Evolutionary conservation across 2,113 vertebrate species (phyloP).

Genomic region (Siphamia tubifer): DNA sequence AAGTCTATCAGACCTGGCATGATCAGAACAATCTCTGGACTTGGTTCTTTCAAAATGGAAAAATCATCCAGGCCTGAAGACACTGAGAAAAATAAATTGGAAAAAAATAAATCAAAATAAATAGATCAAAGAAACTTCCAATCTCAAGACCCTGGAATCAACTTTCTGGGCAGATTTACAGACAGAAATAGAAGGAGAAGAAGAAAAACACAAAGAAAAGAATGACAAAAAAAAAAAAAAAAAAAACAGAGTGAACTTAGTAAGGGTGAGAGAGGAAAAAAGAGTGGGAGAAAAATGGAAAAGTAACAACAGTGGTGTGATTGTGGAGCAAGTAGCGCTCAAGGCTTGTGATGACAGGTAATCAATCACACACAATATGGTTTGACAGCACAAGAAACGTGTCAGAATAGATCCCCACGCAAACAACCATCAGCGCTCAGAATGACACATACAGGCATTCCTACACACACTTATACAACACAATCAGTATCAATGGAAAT

Average conservation of each 20-base stretch:
- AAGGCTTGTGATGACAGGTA: slow-evolving; percentile 65
- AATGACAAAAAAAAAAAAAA: neutral
- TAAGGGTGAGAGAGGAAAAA: slow-evolving; percentile 31
- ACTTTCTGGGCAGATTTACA: neutral
- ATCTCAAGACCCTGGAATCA: slow-evolving; percentile 5
- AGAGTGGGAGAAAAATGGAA: slow-evolving; percentile 23
- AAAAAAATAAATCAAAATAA: slow-evolving; percentile 5
- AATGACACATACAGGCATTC: slow-evolving; percentile 42
- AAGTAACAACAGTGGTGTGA: slow-evolving; percentile 27
- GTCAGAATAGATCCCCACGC: slow-evolving; percentile 62
- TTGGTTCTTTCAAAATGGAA: slow-evolving; percentile 6
- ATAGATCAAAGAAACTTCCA: slow-evolving; percentile 22
- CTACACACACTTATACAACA: slow-evolving; percentile 17
- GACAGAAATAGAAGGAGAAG: neutral
- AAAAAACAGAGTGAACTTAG: neutral
- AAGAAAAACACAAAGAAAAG: neutral
- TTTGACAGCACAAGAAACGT: slow-evolving; percentile 71
- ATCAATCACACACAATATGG: slow-evolving; percentile 71
- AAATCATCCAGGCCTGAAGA: neutral
- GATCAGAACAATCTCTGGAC: slow-evolving; percentile 21
- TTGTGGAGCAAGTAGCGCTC: slow-evolving; percentile 45
- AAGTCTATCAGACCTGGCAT: neutral
- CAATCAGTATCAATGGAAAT: slow-evolving; percentile 31
- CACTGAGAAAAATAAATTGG: neutral
- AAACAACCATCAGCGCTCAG: slow-evolving; percentile 44